Percentiles rank a stretch among this genome's conserved stretches.
Evolutionary conservation across 2,113 vertebrate species (phyloP).

Genomic region (Myodes glareolus): DNA sequence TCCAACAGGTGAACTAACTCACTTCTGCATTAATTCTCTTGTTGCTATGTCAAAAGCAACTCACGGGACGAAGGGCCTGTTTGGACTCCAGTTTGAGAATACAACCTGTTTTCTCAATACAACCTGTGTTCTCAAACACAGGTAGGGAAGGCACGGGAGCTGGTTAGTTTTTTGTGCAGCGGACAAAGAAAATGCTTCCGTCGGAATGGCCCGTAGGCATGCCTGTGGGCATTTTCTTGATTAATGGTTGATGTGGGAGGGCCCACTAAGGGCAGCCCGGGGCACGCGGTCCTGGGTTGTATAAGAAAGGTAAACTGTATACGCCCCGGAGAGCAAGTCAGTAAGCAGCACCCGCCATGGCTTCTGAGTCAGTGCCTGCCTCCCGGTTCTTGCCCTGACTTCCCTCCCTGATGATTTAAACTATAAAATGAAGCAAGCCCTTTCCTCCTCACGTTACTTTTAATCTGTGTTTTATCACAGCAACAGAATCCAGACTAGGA

Average conservation of each 20-base stretch:
- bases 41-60: not conserved
- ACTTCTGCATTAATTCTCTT: not conserved
- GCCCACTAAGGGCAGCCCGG: not conserved
- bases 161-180: not conserved
- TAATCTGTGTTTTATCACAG: not conserved
- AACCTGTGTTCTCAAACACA: not conserved
- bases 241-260: not conserved
- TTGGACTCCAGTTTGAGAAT: not conserved
- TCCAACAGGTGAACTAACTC: not conserved
- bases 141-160: not conserved
- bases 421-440: not conserved
- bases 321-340: not conserved
- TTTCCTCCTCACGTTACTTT: not conserved
- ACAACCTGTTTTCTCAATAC: too few relatives aligned
- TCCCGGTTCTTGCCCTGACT: too few relatives aligned
- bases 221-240: not conserved
- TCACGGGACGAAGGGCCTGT: not conserved
- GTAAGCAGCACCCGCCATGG: not conserved
- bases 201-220: not conserved
- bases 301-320: not conserved
- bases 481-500: not conserved
- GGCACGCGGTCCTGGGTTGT: not conserved
- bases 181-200: not conserved
- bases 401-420: not conserved
- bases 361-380: not conserved